A percentile compares a stretch with the other conserved stretches of the same genome.
Conservation (phyloP, 1,140 invertebrate genomes). For the Hyposmocoma kahamanoa region DNA sequence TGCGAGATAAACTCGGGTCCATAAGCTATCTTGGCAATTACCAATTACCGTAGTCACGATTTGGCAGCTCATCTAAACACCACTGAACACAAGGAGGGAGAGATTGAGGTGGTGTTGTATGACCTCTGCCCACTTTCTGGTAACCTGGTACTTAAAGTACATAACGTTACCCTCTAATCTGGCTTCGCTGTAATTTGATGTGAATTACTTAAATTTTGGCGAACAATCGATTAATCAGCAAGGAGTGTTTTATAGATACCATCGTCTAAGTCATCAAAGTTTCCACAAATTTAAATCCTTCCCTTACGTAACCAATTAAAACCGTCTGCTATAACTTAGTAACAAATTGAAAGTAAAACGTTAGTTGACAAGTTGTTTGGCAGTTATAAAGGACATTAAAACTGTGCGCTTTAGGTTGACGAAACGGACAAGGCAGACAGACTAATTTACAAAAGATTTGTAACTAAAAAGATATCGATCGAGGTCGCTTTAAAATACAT, state of each 20-base stretch:
- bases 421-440: too few relatives aligned
- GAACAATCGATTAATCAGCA: background rate
- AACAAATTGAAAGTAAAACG: background rate
- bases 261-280: background rate
- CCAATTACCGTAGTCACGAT: conserved; percentile 1
- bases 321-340: background rate
- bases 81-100: background rate
- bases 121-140: background rate
- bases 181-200: background rate
- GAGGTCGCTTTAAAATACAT: too few relatives aligned
- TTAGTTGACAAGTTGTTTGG: background rate
- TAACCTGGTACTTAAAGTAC: background rate
- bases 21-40: background rate
- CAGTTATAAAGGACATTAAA: background rate
- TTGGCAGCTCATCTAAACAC: conserved; percentile 1
- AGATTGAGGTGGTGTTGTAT: too few relatives aligned
- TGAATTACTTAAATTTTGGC: background rate
- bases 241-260: background rate
- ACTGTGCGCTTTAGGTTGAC: too few relatives aligned
- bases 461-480: too few relatives aligned
- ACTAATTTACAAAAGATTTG: too few relatives aligned
- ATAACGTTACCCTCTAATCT: background rate
- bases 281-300: background rate
- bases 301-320: background rate
- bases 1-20: background rate